phyloP scores from a whole-genome alignment of 2,888 invertebrate species.

The Cacoxenus indagator region DNA sequence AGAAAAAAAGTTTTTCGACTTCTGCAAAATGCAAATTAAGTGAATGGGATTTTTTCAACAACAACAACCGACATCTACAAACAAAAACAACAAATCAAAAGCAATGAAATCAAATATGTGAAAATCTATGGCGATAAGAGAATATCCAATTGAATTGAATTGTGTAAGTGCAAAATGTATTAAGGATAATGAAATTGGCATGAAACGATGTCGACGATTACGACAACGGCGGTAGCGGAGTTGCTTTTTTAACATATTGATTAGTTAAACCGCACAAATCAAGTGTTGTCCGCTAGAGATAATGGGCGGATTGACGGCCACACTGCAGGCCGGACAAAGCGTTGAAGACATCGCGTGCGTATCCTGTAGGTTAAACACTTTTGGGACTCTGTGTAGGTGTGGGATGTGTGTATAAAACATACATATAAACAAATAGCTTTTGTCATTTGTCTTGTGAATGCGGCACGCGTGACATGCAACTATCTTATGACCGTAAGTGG shows the following conservation, averaged over 20 bases:
- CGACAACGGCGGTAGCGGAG: not conserved
- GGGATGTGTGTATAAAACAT: constrained; percentile 6
- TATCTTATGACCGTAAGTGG: not conserved
- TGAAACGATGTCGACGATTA: not conserved
- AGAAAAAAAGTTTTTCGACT: not conserved
- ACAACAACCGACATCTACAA: constrained; percentile 16
- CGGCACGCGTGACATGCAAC: constrained; percentile 3
- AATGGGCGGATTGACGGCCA: not conserved
- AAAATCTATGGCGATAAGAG: too few species aligned
- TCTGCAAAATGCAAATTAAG: constrained; percentile 11
- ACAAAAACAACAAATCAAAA: constrained; percentile 12
- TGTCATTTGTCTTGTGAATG: not conserved
- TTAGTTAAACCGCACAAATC: not conserved
- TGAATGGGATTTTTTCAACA: not conserved
- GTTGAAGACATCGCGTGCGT: constrained; percentile 20
- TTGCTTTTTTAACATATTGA: not conserved
- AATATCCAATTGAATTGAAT: not conserved
- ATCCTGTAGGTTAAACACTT: not conserved
- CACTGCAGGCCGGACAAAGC: not conserved
- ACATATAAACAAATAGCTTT: constrained; percentile 3
- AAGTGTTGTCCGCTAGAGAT: not conserved
- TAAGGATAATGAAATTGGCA: not conserved
- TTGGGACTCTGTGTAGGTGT: too few species aligned
- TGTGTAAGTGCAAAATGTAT: constrained; percentile 6
- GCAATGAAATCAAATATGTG: not conserved